Evolutionary conservation across 2,888 invertebrate species (phyloP).

Genomic region (Hydroisotoma schaefferi): DNA sequence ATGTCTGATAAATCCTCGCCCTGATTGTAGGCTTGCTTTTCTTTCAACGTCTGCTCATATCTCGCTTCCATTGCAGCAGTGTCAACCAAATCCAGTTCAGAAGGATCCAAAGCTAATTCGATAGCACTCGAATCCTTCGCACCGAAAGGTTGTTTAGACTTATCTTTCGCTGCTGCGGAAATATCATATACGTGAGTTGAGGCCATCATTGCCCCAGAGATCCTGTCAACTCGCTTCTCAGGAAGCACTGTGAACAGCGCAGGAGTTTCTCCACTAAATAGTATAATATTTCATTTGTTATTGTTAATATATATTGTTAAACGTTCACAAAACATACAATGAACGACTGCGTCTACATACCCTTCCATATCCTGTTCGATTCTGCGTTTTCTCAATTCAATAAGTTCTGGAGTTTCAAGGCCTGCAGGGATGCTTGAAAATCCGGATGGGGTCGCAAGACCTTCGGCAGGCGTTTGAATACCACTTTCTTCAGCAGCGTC

Average conservation of each 20-base stretch:
- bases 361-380: constrained; percentile 95
- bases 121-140: constrained; percentile 67
- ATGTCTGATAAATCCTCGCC: constrained; percentile 97
- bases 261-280: constrained; percentile 78
- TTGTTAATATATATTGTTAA: background rate
- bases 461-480: constrained; percentile 87
- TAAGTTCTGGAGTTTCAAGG: constrained; percentile 97
- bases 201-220: constrained; percentile 93
- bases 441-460: constrained; percentile 91
- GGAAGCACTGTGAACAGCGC: constrained; percentile 92
- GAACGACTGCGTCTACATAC: constrained; percentile 53
- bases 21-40: constrained; percentile 80
- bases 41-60: constrained; percentile 93
- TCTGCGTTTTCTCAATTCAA: constrained; percentile 94
- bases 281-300: background rate
- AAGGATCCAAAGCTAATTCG: constrained; percentile 94
- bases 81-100: constrained; percentile 87
- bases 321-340: constrained; percentile 4
- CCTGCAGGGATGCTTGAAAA: constrained; percentile 86
- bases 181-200: constrained; percentile 98
- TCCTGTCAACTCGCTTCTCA: constrained; percentile 85
- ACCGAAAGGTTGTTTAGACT: constrained; percentile 50
- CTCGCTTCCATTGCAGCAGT: constrained; percentile 92
- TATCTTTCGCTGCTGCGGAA: constrained; percentile 57
- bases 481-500: constrained; percentile 67